These are phyloP conservation scores for Mionectes macconnelli DNA, from an alignment of 2,113 vertebrate genomes.

Conservation along the genomic window DNA sequence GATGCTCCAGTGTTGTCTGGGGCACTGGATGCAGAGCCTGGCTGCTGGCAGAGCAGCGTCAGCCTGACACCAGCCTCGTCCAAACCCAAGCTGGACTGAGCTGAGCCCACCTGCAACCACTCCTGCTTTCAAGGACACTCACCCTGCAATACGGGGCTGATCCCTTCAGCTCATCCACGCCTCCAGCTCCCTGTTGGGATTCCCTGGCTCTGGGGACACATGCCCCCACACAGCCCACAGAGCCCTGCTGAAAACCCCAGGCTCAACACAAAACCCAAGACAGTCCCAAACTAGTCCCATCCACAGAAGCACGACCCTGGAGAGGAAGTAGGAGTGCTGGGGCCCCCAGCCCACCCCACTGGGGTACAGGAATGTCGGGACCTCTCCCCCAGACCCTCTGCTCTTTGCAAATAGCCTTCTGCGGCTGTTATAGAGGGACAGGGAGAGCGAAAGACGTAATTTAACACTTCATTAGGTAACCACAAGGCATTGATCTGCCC, in stretches of 20 bases:
- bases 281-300: neutral
- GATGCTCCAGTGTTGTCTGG: neutral
- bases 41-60: neutral
- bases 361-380: neutral
- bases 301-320: neutral
- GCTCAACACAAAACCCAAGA: neutral
- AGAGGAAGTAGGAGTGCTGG: neutral
- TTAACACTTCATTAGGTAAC: constrained; percentile 49
- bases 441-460: neutral
- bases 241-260: neutral
- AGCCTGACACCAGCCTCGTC: neutral
- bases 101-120: neutral
- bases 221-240: neutral
- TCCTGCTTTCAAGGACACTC: neutral
- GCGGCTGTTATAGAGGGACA: neutral
- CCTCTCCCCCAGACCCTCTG: neutral
- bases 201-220: neutral
- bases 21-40: neutral
- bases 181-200: neutral
- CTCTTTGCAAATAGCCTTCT: neutral
- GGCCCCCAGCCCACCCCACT: accelerated
- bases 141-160: neutral
- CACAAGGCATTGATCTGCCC: constrained; percentile 36
- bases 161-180: accelerated
- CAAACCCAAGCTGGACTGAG: neutral